A percentile compares a stretch with the other conserved stretches of the same genome.
phyloP scores from a whole-genome alignment of 1,140 invertebrate species.

The Delia radicum region DNA sequence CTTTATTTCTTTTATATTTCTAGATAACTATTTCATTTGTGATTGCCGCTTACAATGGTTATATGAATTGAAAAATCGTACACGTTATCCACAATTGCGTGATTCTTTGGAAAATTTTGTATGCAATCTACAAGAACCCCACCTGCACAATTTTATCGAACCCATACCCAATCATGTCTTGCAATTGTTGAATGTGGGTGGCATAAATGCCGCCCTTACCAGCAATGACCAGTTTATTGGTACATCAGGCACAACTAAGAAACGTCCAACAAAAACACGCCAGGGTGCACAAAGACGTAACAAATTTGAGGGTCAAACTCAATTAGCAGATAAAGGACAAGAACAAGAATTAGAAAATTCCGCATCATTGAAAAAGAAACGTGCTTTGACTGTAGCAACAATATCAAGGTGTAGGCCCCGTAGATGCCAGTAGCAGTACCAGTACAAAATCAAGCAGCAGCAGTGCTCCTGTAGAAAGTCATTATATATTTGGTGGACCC shows the following conservation, averaged over 20 bases:
- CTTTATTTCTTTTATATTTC: slow-evolving; percentile 40
- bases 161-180: slow-evolving; percentile 46
- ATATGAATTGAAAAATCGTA: slow-evolving; percentile 70
- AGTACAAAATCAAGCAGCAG: neutral
- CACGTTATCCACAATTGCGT: slow-evolving; percentile 67
- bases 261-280: slow-evolving; percentile 17
- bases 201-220: slow-evolving; percentile 27
- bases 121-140: slow-evolving; percentile 64
- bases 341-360: slow-evolving; percentile 1
- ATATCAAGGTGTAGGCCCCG: neutral
- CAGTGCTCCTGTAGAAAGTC: slow-evolving; percentile 6
- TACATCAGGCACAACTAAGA: slow-evolving; percentile 35
- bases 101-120: slow-evolving; percentile 67
- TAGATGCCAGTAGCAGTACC: neutral
- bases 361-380: slow-evolving; percentile 25
- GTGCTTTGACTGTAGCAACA: neutral
- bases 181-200: slow-evolving; percentile 44
- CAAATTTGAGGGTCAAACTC: slow-evolving; percentile 12
- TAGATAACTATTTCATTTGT: slow-evolving; percentile 78
- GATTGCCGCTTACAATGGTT: slow-evolving; percentile 78
- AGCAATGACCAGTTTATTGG: slow-evolving; percentile 25
- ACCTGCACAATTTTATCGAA: slow-evolving; percentile 46
- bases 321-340: slow-evolving; percentile 17
- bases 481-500: slow-evolving; percentile 6
- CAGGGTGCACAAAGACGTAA: slow-evolving; percentile 16